A percentile compares a stretch with the other conserved stretches of the same genome.
These are phyloP conservation scores for Xanthorhoe designata DNA, from an alignment of 2,888 invertebrate genomes.

Conservation along the genomic window DNA sequence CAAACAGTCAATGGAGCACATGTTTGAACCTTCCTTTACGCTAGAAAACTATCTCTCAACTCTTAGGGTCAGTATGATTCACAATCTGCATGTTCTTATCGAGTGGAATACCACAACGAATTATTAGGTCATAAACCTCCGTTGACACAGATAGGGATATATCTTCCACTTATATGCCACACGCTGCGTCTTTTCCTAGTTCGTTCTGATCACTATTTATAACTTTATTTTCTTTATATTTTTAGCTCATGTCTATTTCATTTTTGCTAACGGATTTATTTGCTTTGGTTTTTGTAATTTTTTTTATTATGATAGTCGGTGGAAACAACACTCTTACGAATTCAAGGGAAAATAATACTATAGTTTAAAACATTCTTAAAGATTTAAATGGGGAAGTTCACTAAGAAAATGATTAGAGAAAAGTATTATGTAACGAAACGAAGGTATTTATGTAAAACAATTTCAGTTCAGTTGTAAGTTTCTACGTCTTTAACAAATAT, in stretches of 20 bases:
- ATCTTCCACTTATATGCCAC: conserved; percentile 5
- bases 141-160: conserved; percentile 38
- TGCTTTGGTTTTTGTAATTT: not conserved
- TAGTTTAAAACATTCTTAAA: not conserved
- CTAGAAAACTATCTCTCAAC: conserved; percentile 22
- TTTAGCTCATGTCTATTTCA: not conserved
- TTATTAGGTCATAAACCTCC: conserved; percentile 49
- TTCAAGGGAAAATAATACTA: not conserved
- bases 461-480: not conserved
- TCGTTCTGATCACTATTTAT: conserved; percentile 2
- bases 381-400: not conserved
- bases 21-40: not conserved
- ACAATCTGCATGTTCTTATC: conserved; percentile 49
- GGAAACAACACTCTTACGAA: not conserved
- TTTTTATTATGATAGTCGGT: not conserved
- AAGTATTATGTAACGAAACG: too few species aligned
- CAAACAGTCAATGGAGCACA: not conserved
- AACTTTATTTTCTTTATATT: not conserved
- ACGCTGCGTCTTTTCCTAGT: conserved; percentile 18
- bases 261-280: not conserved
- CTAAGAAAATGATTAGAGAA: not conserved
- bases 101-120: conserved; percentile 47
- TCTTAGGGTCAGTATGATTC: conserved; percentile 59
- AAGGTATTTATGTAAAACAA: not conserved
- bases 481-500: not conserved